Evolutionary conservation across 2,113 vertebrate species (phyloP), one percentile per base, ranked within the genome.

Genomic region (Geothlypis trichas): DNA sequence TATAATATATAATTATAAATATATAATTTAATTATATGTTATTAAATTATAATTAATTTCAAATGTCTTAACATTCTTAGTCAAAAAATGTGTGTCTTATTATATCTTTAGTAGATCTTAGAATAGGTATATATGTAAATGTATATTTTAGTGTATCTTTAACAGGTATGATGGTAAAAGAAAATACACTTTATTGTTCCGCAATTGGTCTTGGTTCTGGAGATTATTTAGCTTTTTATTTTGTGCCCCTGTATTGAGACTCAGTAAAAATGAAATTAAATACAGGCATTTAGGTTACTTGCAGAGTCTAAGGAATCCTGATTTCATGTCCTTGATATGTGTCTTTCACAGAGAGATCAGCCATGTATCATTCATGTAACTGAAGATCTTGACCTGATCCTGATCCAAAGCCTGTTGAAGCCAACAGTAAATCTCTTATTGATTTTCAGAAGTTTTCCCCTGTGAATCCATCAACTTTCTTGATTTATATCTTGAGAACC

Each of bases 381-480:
- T 77, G 58, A 93, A 76, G 74, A 91, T 90, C 42, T 91, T 71
- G 37, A 55, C 39, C 33, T 83, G 83, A 91, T 57, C 57, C 82
- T 80, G 58, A 89, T 68, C 35, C 68, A 92, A 92, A 88, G 72
- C 69, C 41, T 63, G 31, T 21, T 87, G 77, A 91, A 94, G 31
- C 69, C 84, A 84, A 82, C 22, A 47, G 41, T 66, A 95, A 95
- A 93, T 35, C 84, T 82, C 67, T 67, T 73, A 79, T 15, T 87
- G 80, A 91, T 95, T 96, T 95, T 87, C 69, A 89, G 69, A 82
- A 65, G 69, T 28, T 78, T 89, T 94, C 42, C 30, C 23, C 9
- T 2, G 8, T 61, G 42, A 90, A 16, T 41, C 41, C 74, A 89
- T 73, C 87, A 79, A 28, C n/a, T 84, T 95, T 75, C 65, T 91